phyloP scores from a whole-genome alignment of 2,113 vertebrate species.

The Ardeotis arabs region DNA sequence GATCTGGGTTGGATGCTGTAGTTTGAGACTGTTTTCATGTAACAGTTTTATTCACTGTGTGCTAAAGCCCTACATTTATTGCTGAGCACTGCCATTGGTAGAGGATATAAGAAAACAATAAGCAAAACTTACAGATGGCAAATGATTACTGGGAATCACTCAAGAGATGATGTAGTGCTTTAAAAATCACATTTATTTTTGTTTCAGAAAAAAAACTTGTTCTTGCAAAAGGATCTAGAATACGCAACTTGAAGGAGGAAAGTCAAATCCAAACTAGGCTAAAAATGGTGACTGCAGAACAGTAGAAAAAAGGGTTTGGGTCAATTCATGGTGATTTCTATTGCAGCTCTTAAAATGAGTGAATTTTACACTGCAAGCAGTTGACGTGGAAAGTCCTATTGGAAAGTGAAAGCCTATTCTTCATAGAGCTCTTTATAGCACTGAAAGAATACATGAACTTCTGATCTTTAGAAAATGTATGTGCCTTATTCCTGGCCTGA shows the following conservation, averaged over 20 bases:
- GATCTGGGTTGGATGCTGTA: background rate
- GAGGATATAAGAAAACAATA: background rate
- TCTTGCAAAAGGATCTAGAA: background rate
- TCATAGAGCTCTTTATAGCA: background rate
- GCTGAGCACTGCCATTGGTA: background rate
- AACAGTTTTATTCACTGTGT: background rate
- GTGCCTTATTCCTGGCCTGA: background rate
- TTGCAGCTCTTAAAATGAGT: background rate
- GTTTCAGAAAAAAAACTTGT: background rate
- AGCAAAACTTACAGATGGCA: background rate
- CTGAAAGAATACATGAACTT: background rate
- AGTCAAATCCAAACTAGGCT: background rate
- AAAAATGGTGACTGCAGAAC: background rate
- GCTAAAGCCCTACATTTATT: background rate
- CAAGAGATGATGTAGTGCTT: background rate
- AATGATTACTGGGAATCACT: background rate
- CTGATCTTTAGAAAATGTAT: background rate
- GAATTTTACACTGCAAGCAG: background rate
- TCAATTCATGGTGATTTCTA: background rate
- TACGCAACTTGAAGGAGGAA: background rate
- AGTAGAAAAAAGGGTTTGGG: background rate
- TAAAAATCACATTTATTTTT: background rate
- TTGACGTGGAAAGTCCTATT: background rate
- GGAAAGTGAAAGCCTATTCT: slow-evolving; percentile 5
- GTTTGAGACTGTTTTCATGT: background rate